Evolutionary conservation across 2,113 vertebrate genomes (phyloP), one percentile per base, ranked within the genome.

Genomic region (Muscicapa adusta): DNA sequence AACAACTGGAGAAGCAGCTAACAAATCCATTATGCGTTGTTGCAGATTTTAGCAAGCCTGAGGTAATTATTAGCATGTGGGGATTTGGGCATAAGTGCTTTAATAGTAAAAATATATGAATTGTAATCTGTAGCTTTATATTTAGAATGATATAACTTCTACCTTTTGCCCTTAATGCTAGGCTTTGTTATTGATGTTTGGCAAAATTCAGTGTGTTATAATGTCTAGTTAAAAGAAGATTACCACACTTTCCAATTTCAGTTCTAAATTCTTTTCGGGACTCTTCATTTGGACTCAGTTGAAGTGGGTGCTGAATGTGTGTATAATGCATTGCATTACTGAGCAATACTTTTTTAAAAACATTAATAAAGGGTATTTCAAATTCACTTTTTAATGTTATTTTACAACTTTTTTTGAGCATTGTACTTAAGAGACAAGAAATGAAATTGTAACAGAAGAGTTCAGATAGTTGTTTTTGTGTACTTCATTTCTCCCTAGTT

Each of bases 11-110:
- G 93, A 98, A 78, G 66, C 99, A 99, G 97, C 92, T 99, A 93
- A 98, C 95, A 92, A 98, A 99, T 71, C 99, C 99, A 66, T 97
- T 96, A 63, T 98, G 98, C 75, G 98, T 99, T 72, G 98, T 96
- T 93, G 98, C 98, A 10, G 99, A 99, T 97, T 99, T 98, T 92
- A 99, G 99, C 97, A 99, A 99, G 97, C 98, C 99, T 89, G 98
- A 99, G 98, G 99, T 99, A 97, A 98, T 88, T 77, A 98, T 88
- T 77, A 73, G 54, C 36, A 47, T 42, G 15, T 48, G 67, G 58
- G 23, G 33, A 65, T 85, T 91, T 85, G 28, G 53, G 53, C 6
- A 0, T 51, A 17, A 74, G 13, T 82, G 36, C 12, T 72, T 20
- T 82, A 57, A 42, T 60, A 45, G 22, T 76, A 34, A 60, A 85